Evolutionary conservation across 2,888 invertebrate species (phyloP), one percentile per base, ranked within the genome.

Genomic region (Tenthredo scrophulariae): DNA sequence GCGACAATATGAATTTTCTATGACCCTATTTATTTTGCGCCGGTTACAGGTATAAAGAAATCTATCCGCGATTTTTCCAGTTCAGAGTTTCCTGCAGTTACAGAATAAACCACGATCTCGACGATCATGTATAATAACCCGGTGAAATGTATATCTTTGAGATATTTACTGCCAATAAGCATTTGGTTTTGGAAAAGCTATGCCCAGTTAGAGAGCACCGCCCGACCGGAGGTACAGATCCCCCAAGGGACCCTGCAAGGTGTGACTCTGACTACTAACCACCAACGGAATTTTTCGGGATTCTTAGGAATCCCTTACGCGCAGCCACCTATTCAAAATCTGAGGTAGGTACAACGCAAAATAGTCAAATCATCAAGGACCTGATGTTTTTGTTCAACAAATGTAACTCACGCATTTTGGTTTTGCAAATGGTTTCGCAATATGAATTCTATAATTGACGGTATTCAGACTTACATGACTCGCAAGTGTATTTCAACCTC

Each of bases 261-360:
- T 40, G n/a, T 26, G 22, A 46, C 75, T 46, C n/a, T 75, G 15
- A 46, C 46, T 13, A 75, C 75, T 40, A 26, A 40, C 9, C n/a
- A 26, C n/a, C n/a, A 75, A 22, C 75, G 75, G 6, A 75, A 15
- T 43, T 22, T 75, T 26, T n/a, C 26, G 2, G 75, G 26, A 46
- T 75, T 75, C 46, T 43, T 75, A 0, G 46, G 15, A 7, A 75
- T 75, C 26, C 75, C 75, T 15, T 75, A 75, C 43, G 75, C 43
- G 15, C 46, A 75, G 46, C 75, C 75, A 29, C 75, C 75, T 7
- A 26, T 75, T 50, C 5, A 40, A 46, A 75, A 75, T 75, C 75
- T 43, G 5, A 75, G 75, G 75, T 75, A 26, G 5, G 75, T n/a
- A 15, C 2, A n/a, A 72, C n/a, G 3, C 3, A n/a, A n/a, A 40